Conservation (phyloP, 2,888 invertebrate genomes). For the Campoplex capitator region DNA sequence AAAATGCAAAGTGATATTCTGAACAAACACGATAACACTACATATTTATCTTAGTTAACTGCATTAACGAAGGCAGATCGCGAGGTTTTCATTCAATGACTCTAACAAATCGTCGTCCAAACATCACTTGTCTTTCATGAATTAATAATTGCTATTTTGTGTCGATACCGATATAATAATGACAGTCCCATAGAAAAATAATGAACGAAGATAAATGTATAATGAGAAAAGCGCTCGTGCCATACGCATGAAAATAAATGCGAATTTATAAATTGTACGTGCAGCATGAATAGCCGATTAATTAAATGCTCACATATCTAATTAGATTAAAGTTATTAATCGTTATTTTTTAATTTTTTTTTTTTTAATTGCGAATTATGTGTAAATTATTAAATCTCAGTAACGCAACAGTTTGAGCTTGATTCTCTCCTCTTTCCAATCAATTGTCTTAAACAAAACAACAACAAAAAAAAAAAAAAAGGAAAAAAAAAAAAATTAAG, state of each 20-base stretch:
- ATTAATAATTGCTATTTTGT: conserved; percentile 43
- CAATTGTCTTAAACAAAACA: conserved; percentile 8
- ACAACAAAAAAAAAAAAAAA: conserved; percentile 12
- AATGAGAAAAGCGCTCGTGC: conserved; percentile 32
- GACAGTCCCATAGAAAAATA: conserved; percentile 26
- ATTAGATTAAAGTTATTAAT: conserved; percentile 20
- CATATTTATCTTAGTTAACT: conserved; percentile 68
- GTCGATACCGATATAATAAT: conserved; percentile 26
- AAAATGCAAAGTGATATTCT: conserved; percentile 63
- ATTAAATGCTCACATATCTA: conserved; percentile 4
- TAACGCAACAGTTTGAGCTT: conserved; percentile 46
- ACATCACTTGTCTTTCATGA: conserved; percentile 63
- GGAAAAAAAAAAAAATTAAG: too few species aligned
- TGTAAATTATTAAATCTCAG: conserved; percentile 24
- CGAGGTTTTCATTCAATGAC: conserved; percentile 68
- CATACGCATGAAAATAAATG: conserved; percentile 29
- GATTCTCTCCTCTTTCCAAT: conserved; percentile 22
- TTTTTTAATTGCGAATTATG: not conserved
- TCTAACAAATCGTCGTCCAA: conserved; percentile 65
- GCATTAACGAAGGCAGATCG: conserved; percentile 68
- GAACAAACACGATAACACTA: conserved; percentile 68
- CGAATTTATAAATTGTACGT: conserved; percentile 25
- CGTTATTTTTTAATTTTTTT: not conserved
- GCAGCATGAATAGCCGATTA: conserved; percentile 18
- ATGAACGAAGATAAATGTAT: not conserved